Conservation (phyloP, 2,888 invertebrate genomes). For the Siphonodentalium dalli region DNA sequence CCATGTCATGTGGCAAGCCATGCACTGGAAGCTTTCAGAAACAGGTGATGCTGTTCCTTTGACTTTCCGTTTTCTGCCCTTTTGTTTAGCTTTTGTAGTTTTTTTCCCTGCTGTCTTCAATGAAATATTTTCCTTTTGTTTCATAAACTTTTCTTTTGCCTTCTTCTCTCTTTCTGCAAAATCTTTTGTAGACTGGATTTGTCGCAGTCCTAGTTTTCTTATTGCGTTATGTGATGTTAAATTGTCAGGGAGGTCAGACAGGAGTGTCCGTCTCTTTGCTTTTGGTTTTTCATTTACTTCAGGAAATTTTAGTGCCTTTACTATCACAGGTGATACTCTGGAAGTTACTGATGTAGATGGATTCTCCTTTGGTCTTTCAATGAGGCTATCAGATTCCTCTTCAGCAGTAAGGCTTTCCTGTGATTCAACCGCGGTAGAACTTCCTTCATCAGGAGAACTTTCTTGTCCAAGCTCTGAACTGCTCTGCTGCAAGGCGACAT, state of each 20-base stretch:
- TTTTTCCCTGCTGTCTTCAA: no score
- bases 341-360: background rate
- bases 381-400: background rate
- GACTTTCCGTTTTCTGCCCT: no score
- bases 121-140: no score
- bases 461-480: no score
- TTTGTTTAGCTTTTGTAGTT: no score
- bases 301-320: background rate
- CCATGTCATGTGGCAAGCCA: no score
- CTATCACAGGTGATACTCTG: background rate
- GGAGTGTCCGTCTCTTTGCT: background rate
- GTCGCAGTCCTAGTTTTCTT: constrained; percentile 11
- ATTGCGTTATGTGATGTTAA: constrained; percentile 14
- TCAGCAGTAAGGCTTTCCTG: no score
- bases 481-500: no score
- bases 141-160: constrained; percentile 1
- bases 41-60: no score
- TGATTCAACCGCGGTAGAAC: no score
- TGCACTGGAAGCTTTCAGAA: no score
- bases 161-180: constrained; percentile 5
- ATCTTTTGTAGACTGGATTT: constrained; percentile 5
- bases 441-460: no score
- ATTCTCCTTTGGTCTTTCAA: background rate
- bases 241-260: constrained; percentile 12
- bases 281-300: background rate